Evolutionary conservation across 1,140 invertebrate species (phyloP).

Genomic region (Pemphigus obesinymphae): DNA sequence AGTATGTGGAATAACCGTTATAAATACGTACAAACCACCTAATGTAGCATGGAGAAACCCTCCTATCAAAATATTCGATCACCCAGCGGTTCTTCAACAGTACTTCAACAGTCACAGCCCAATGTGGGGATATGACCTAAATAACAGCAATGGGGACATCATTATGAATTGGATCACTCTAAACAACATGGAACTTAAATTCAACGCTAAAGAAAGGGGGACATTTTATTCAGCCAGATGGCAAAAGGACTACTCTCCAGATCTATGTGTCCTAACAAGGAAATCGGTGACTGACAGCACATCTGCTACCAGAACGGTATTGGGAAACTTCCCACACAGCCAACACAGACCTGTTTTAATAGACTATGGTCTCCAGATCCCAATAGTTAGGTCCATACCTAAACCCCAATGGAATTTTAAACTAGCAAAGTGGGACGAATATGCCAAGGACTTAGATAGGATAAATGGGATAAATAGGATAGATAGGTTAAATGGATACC

Average conservation of each 20-base stretch:
- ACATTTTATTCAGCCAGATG: not conserved
- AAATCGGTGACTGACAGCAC: not conserved
- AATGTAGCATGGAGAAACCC: not conserved
- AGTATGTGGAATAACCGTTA: not conserved
- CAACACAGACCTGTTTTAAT: constrained; percentile 58
- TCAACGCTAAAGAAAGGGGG: not conserved
- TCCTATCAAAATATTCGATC: not conserved
- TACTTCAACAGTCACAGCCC: constrained; percentile 48
- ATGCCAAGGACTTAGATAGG: not conserved
- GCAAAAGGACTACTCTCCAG: not conserved
- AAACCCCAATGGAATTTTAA: not conserved
- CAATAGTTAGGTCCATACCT: not conserved
- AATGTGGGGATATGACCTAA: constrained; percentile 48
- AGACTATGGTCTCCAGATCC: constrained; percentile 50
- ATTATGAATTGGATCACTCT: not conserved
- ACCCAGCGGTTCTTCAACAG: not conserved
- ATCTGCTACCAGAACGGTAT: not conserved
- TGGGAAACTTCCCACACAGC: constrained; percentile 46
- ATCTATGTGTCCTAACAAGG: not conserved
- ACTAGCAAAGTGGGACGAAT: not conserved
- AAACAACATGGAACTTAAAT: constrained; percentile 1
- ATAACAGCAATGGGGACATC: not conserved
- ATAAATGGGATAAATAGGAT: no score
- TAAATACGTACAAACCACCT: not conserved
- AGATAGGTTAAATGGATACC: not conserved